Conservation (phyloP, 2,888 invertebrate species). For the Apomyelois bistriatella region DNA sequence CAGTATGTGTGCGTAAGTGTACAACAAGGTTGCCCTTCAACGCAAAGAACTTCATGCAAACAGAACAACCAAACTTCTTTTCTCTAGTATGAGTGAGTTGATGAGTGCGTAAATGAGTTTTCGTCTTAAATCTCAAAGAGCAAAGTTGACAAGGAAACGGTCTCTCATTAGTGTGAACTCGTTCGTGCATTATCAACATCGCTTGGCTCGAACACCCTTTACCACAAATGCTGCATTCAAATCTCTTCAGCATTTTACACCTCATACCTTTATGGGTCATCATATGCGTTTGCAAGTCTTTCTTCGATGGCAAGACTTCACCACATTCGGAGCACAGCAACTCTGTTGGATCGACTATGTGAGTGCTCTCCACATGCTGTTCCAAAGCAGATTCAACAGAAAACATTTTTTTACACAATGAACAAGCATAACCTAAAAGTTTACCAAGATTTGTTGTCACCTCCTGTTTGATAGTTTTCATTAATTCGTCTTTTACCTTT, state of each 20-base stretch:
- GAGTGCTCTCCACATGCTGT: slow-evolving; percentile 62
- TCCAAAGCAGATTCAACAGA: slow-evolving; percentile 66
- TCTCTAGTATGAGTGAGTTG: slow-evolving; percentile 74
- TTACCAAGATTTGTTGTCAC: slow-evolving; percentile 63
- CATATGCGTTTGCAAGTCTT: slow-evolving; percentile 54
- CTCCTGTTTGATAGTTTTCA: slow-evolving; percentile 67
- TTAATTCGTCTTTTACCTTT: slow-evolving; percentile 61
- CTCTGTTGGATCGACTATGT: slow-evolving; percentile 55
- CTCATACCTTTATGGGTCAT: slow-evolving; percentile 47
- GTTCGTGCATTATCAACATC: slow-evolving; percentile 73
- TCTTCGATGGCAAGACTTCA: slow-evolving; percentile 54
- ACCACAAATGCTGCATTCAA: slow-evolving; percentile 64
- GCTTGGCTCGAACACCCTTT: slow-evolving; percentile 73
- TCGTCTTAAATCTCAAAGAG: slow-evolving; percentile 68
- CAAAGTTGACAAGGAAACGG: slow-evolving; percentile 70
- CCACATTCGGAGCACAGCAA: slow-evolving; percentile 59
- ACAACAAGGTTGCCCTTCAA: slow-evolving; percentile 74
- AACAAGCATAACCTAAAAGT: slow-evolving; percentile 65
- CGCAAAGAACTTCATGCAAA: slow-evolving; percentile 77
- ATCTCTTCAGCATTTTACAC: slow-evolving; percentile 50
- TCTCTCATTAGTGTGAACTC: slow-evolving; percentile 73
- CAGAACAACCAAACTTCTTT: slow-evolving; percentile 75
- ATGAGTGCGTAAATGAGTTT: slow-evolving; percentile 72
- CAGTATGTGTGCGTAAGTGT: slow-evolving; percentile 73
- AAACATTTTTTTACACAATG: slow-evolving; percentile 72